Evolutionary conservation across 2,888 invertebrate species (phyloP), one percentile per base, ranked within the genome.

Genomic region (Onthophagus sagittarius): DNA sequence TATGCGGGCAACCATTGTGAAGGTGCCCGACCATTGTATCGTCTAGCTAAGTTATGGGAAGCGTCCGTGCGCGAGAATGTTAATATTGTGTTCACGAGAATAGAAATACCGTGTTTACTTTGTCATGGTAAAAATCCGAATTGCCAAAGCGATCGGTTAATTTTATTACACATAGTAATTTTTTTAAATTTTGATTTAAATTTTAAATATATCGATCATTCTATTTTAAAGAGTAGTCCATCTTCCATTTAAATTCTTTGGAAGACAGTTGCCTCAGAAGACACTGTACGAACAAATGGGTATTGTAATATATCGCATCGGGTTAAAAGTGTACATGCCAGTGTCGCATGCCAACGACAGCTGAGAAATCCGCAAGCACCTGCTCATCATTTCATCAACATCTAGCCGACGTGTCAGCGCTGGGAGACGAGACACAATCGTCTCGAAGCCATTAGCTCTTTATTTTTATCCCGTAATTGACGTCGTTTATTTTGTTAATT

Each of bases 341-440:
- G 67, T 77, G 77, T 77, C 77, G 78, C 77, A 77, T 77, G 79
- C 78, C 77, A 77, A 76, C 73, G 73, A 76, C 75, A 77, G 77
- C 79, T 80, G 79, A 79, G 76, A 77, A 75, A 72, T 77, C 75
- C 62, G 31, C 74, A 72, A 77, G 72, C 79, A 80, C 79, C 79
- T 79, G 79, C 78, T 78, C 77, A 77, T 80, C 80, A 80, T 78
- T 81, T 78, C 78, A 79, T 80, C 80, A 79, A 78, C 76, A 71
- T 71, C 75, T 75, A 74, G 77, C 76, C 78, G 76, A 70, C 76
- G 11, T 53, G 39, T 53, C 39, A 53, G 39, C 39, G 39, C 39
- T 53, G 39, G 9, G 39, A 53, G 67, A 32, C 67, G n/a, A 75
- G 73, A 76, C 76, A 74, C 77, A 78, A 78, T 78, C 75, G 77